These are phyloP conservation scores for Centrocercus urophasianus DNA, from an alignment of 2,113 vertebrate genomes.

Conservation along the genomic window DNA sequence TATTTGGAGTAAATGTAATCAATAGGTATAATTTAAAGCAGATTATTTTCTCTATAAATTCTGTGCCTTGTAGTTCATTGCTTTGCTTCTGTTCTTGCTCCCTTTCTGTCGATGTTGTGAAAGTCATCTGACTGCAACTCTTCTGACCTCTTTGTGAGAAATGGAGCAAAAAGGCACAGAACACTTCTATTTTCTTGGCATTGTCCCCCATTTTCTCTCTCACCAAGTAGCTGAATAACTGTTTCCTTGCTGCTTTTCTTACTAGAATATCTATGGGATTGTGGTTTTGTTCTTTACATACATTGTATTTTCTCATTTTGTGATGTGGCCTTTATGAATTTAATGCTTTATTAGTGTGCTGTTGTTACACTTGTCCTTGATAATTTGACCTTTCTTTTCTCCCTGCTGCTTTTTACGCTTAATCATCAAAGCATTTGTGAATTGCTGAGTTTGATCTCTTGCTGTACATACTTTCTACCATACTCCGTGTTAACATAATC, in stretches of 20 bases:
- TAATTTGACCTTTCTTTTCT: slow-evolving; percentile 19
- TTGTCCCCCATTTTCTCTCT: slow-evolving; percentile 9
- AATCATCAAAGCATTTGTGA: slow-evolving; percentile 15
- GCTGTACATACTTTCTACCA: neutral
- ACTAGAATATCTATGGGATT: neutral
- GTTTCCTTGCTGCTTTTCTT: neutral
- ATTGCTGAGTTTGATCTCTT: neutral
- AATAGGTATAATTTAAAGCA: neutral
- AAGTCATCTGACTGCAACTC: neutral
- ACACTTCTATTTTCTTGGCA: neutral
- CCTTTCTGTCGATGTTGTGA: neutral
- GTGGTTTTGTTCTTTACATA: neutral
- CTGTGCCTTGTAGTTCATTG: neutral
- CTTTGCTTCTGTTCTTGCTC: neutral
- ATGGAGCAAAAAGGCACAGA: neutral
- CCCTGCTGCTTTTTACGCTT: neutral
- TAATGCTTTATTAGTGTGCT: neutral
- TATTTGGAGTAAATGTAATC: neutral
- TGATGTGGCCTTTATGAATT: neutral
- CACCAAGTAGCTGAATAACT: neutral
- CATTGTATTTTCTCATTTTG: neutral
- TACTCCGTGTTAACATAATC: neutral
- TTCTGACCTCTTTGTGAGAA: neutral
- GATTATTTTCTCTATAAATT: neutral
- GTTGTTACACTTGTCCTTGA: neutral